A percentile compares a stretch with the other conserved stretches of the same genome.
Evolutionary conservation across 30 jellyfish, hydroid and myxozoan species (phyloP).

Genomic region (Hydractinia echinata): DNA sequence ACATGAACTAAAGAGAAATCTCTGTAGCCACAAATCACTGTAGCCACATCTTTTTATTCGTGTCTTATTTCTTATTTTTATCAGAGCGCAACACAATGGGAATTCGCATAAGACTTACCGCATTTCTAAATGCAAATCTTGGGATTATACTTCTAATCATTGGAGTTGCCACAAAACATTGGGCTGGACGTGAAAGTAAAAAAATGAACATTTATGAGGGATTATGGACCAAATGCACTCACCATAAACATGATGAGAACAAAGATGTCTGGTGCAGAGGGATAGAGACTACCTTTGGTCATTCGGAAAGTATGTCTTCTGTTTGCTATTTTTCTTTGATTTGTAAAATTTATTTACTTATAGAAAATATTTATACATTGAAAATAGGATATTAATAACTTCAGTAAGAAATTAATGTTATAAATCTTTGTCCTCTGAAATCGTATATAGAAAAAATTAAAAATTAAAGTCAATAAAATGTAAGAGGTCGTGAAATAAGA

Average conservation of each 20-base stretch:
- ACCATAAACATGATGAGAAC: slow-evolving; percentile 21
- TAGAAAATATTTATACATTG: no score
- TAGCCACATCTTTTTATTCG: no score
- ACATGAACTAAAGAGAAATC: no score
- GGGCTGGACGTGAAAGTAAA: slow-evolving; percentile 39
- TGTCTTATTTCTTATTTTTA: no score
- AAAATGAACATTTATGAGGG: slow-evolving; percentile 19
- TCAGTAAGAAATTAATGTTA: no score
- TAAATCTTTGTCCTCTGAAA: no score
- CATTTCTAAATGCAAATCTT: slow-evolving; percentile 32
- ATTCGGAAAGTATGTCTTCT: slow-evolving; percentile 12
- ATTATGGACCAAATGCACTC: slow-evolving; percentile 27
- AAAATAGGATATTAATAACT: no score
- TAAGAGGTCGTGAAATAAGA: no score
- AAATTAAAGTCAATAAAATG: no score
- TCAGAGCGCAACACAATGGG: not conserved
- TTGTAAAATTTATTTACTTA: no score
- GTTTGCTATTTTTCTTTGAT: not conserved
- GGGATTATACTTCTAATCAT: slow-evolving; percentile 12
- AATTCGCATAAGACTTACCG: slow-evolving; percentile 10
- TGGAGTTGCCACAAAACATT: slow-evolving; percentile 17
- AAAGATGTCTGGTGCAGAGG: not conserved
- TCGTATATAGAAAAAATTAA: no score
- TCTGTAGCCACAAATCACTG: no score
- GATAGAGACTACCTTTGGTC: slow-evolving; percentile 14